These are phyloP conservation scores for Alexandromys fortis DNA, from an alignment of 2,113 vertebrate genomes.

Conservation along the genomic window DNA sequence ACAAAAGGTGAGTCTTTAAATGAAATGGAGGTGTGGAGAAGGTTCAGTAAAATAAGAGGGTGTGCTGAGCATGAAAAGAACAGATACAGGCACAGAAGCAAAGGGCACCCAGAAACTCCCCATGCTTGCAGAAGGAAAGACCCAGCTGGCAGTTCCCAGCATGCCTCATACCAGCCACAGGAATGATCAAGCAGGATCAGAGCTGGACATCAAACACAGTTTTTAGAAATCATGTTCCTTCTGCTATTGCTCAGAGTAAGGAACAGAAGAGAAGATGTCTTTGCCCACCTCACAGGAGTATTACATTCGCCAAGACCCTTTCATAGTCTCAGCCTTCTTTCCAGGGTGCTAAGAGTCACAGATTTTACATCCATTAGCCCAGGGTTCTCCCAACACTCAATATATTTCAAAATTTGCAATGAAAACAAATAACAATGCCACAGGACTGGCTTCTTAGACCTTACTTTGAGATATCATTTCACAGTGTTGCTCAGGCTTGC, in stretches of 20 bases:
- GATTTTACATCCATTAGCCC: neutral
- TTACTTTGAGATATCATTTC: neutral
- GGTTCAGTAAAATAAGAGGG: neutral
- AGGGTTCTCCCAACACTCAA: neutral
- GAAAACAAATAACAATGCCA: neutral
- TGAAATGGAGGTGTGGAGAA: neutral
- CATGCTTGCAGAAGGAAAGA: neutral
- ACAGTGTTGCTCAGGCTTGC: neutral
- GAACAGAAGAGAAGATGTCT: neutral
- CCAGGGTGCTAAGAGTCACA: neutral
- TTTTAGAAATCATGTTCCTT: neutral
- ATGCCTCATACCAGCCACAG: neutral
- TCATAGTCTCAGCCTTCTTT: neutral
- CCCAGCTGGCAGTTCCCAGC: neutral
- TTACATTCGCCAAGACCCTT: neutral
- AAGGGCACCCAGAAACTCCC: neutral
- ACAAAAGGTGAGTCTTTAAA: neutral
- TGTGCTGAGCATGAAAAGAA: neutral
- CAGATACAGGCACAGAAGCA: neutral
- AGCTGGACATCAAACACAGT: rapidly evolving
- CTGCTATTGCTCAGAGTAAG: neutral
- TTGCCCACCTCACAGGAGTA: neutral
- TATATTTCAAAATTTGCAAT: neutral
- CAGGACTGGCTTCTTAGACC: neutral
- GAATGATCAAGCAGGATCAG: neutral